phyloP scores from a whole-genome alignment of 2,113 vertebrate genomes.

The Rutilus rutilus region DNA sequence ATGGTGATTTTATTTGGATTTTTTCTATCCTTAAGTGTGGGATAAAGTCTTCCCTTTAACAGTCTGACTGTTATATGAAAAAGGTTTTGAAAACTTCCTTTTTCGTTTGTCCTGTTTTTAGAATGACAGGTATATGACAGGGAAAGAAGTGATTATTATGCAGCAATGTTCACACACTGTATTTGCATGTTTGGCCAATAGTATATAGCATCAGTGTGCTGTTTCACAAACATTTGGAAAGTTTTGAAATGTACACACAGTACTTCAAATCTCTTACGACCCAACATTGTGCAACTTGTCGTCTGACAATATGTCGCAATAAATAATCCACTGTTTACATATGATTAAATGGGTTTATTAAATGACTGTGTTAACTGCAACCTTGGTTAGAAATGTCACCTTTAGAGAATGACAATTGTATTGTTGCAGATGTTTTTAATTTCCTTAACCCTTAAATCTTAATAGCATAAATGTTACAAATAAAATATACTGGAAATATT shows the following conservation, averaged over 20 bases:
- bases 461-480: neutral
- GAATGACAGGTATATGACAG: neutral
- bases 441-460: neutral
- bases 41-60: conserved; percentile 50
- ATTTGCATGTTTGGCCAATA: conserved; percentile 26
- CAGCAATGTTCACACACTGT: neutral
- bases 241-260: neutral
- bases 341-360: conserved; percentile 40
- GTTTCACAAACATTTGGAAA: conserved; percentile 21
- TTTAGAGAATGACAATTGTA: neutral
- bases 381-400: neutral
- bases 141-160: conserved; percentile 10
- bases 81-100: neutral
- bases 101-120: neutral
- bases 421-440: neutral
- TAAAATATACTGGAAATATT: neutral
- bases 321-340: conserved; percentile 49
- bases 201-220: conserved; percentile 13
- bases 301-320: conserved; percentile 42
- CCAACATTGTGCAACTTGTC: conserved; percentile 31
- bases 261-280: neutral
- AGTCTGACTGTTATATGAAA: conserved; percentile 44
- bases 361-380: neutral
- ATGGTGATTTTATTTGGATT: neutral
- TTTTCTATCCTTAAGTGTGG: neutral